Evolutionary conservation across 2,888 invertebrate species (phyloP), one percentile per base, ranked within the genome.

Genomic region (Microplitis manilae): DNA sequence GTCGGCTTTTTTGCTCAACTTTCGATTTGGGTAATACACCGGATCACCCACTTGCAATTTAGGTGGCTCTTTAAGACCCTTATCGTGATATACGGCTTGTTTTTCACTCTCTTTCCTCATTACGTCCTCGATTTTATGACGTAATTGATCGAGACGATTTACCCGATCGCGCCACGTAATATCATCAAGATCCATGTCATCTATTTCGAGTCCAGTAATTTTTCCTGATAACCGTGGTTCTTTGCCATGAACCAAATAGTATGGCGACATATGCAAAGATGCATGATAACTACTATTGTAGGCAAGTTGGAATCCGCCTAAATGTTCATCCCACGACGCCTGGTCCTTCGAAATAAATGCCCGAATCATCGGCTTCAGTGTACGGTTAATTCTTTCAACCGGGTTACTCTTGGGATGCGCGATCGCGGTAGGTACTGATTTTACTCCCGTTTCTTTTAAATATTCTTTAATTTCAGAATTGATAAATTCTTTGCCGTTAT

Each of bases 401-500:
- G 20, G 20, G 20, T 20, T 20, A 20, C 20, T 20, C 20, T 20
- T 1, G 1, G 20, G 20, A 1, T 20, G 20, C 2, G 20, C 20
- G 20, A 20, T 20, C 20, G 20, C 20, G 20, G 20, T 2, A 1
- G 20, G 20, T 17, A 20, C 20, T 1, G 20, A 20, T 20, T 20
- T 20, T 2, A 20, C 20, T 20, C 2, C 20, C 20, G 20, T 2
- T 20, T 20, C 20, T 13, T 62, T 62, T 8, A 20, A 20, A 1
- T 20, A 20, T 1, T 20, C 20, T 2, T 20, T 20, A 1, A 20
- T 20, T 0, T 1, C 0, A 1, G 1, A 1, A 20, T 81, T 79
- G n/a, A 77, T 6, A n/a, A 76, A 81, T 15, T 81, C 78, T 1
- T 62, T 73, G 1, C 81, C 80, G 8, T 80, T 80, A 67, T 80